Evolutionary conservation across 2,888 invertebrate species (phyloP).

Genomic region (Branchipolynoe longqiensis): DNA sequence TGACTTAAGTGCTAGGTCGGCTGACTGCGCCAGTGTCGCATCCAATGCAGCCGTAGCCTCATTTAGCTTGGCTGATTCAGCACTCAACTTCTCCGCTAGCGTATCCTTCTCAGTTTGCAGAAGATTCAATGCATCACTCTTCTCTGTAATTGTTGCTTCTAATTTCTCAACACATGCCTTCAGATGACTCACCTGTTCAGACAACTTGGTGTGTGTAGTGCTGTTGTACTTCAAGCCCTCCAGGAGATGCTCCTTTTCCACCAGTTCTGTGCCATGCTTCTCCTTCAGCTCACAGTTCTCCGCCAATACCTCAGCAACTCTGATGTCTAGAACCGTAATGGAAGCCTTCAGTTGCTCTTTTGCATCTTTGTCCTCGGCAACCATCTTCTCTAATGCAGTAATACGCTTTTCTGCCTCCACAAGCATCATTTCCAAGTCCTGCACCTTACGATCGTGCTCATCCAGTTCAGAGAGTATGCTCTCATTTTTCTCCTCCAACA

Average conservation of each 20-base stretch:
- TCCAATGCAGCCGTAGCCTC: too few relatives aligned
- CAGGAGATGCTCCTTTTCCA: neutral
- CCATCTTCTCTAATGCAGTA: neutral
- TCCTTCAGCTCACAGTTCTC: neutral
- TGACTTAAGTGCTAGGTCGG: too few relatives aligned
- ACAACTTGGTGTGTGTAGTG: neutral
- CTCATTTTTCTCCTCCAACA: constrained; percentile 54
- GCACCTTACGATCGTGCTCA: constrained; percentile 32
- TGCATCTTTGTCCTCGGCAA: neutral
- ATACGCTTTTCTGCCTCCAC: constrained; percentile 19
- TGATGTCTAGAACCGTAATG: too few relatives aligned
- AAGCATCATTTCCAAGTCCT: constrained; percentile 54
- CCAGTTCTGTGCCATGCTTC: neutral
- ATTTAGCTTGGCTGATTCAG: neutral
- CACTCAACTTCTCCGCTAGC: neutral
- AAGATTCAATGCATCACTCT: neutral
- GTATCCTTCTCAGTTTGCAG: neutral
- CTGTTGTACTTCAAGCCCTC: neutral
- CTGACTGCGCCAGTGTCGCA: too few relatives aligned
- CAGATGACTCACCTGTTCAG: neutral
- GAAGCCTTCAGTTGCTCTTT: neutral
- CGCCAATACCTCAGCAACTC: too few relatives aligned
- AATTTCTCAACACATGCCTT: neutral
- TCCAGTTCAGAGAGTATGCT: constrained; percentile 38
- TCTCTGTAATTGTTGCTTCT: neutral